phyloP scores from a whole-genome alignment of 2,888 invertebrate genomes.

The Poecilus cupreus region DNA sequence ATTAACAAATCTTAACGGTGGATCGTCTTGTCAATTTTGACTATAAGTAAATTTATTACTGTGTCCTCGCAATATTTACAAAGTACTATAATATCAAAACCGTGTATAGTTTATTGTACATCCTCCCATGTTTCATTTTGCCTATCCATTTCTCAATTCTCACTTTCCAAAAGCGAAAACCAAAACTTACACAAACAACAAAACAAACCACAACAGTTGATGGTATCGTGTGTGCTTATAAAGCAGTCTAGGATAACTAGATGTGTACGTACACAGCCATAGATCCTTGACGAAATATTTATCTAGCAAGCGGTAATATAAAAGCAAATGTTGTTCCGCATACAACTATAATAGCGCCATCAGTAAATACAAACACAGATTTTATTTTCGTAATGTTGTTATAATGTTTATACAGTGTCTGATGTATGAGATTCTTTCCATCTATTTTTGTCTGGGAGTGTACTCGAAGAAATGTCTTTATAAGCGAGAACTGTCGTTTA shows the following conservation, averaged over 20 bases:
- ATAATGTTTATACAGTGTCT: background rate
- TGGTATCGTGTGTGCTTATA: background rate
- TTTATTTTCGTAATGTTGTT: constrained; percentile 26
- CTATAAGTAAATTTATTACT: too few species aligned
- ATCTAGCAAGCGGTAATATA: background rate
- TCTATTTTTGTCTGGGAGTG: background rate
- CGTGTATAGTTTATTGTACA: too few species aligned
- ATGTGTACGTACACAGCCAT: background rate
- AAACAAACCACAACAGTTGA: background rate
- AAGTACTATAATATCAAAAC: too few species aligned
- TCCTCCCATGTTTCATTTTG: too few species aligned
- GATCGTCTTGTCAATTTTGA: too few species aligned
- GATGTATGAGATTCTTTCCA: background rate
- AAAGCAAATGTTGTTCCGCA: background rate
- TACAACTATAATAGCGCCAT: background rate
- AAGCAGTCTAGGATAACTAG: background rate
- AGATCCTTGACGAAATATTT: background rate
- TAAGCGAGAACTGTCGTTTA: background rate
- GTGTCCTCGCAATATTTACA: too few species aligned
- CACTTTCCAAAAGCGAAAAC: too few species aligned
- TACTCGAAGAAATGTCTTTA: background rate
- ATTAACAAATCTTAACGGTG: too few species aligned
- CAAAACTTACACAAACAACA: too few species aligned
- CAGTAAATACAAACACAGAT: constrained; percentile 28
- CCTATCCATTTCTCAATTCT: too few species aligned